Base-by-base conservation (phyloP, 2,888 invertebrate species). In the Alitta virens region DNA sequence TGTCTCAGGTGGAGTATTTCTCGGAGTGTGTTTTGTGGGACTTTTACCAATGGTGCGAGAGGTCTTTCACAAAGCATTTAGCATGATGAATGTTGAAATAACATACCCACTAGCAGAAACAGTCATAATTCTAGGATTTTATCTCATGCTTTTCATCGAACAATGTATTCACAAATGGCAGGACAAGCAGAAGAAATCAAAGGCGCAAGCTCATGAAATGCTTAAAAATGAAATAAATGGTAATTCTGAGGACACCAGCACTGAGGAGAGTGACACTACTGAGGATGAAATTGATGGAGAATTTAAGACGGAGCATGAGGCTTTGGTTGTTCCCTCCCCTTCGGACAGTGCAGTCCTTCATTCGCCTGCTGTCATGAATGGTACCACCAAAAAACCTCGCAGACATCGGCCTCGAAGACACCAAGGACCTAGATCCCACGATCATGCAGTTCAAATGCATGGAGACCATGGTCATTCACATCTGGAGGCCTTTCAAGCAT, bases 11-110 rank as follows among this genome's bases (percentile, higher is more conserved):
- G 81, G 81, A 2, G 77, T 81, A 18, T 80, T 81, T 63, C 68
- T 81, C 18, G 78, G 73, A 2, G 76, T 77, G 63, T 81, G 79
- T 63, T 79, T 80, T 66, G 63, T 81, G 7, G 76, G 75, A 38
- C 69, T 81, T 9, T 67, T 80, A 23, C 81, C 81, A 2, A 70
- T 74, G 61, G 76, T 77, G 3, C 61, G 73, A 58, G 68, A 73
- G 38, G 73, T 75, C 61, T 74, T 77, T 58, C 51, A 63, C 9
- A 27, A 42, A 24, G 60, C 51, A 9, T 49, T 64, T n/a, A 43
- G 52, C 38, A 56, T 71, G 21, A 43, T 66, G 26, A 27, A 49
- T 14, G 24, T 54, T 1, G 60, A 56, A 12, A 68, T 70, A 2
- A 60, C 71, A 3, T 74, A 75, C 66, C 76, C 78, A 1, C 49